Evolutionary conservation across 2,113 vertebrate genomes (phyloP).

Genomic region (Vombatus ursinus): DNA sequence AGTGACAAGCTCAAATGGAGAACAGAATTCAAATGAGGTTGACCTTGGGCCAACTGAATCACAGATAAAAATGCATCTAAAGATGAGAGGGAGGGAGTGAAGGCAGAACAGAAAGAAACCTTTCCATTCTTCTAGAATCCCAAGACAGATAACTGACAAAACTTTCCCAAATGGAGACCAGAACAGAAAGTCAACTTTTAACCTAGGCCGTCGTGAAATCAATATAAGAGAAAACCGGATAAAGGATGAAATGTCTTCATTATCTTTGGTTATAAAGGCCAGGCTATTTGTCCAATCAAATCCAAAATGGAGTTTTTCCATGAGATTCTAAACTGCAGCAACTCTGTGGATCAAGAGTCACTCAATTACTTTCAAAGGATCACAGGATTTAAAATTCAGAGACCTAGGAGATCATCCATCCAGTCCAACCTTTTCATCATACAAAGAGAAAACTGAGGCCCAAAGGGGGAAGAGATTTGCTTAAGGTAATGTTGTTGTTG

Average conservation of each 20-base stretch:
- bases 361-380: neutral
- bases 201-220: neutral
- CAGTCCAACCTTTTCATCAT: neutral
- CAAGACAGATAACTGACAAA: neutral
- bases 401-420: neutral
- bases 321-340: neutral
- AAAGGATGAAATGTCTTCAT: neutral
- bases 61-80: neutral
- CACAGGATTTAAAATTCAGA: neutral
- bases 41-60: neutral
- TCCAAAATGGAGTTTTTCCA: neutral
- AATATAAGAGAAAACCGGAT: neutral
- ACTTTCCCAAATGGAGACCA: neutral
- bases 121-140: neutral
- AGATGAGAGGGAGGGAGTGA: neutral
- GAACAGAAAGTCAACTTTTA: neutral
- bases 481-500: neutral
- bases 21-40: neutral
- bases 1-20: neutral
- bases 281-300: neutral
- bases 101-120: neutral
- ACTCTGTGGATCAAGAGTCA: neutral
- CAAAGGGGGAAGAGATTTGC: neutral
- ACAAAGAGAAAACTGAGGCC: neutral
- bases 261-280: neutral